A percentile compares a stretch with the other conserved stretches of the same genome.
Conservation (phyloP, 2,888 invertebrate species). For the Bugulina stolonifera region DNA sequence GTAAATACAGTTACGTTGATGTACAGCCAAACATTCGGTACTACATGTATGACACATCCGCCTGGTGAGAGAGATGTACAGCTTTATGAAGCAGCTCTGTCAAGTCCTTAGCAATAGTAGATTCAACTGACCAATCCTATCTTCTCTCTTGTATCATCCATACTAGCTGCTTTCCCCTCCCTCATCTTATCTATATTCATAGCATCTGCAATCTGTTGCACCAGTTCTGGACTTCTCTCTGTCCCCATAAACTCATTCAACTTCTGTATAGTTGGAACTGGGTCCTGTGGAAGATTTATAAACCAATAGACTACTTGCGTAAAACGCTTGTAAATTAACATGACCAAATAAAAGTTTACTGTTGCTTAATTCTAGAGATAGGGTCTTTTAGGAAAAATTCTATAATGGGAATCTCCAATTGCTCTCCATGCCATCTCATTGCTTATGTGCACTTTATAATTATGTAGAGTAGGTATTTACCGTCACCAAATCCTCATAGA, state of each 20-base stretch:
- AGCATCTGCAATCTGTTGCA: background rate
- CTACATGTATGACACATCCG: too few relatives aligned
- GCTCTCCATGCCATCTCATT: too few relatives aligned
- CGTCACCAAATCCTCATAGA: constrained; percentile 9
- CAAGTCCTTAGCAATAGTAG: background rate
- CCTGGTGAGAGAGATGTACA: too few relatives aligned
- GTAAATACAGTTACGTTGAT: too few relatives aligned
- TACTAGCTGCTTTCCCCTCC: background rate
- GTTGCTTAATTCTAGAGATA: too few relatives aligned
- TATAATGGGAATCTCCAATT: too few relatives aligned
- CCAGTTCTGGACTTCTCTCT: background rate
- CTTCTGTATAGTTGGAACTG: background rate
- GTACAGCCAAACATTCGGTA: too few relatives aligned
- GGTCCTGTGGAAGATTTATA: background rate
- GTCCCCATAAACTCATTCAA: constrained; percentile 10
- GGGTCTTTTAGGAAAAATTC: too few relatives aligned
- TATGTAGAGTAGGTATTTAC: too few relatives aligned
- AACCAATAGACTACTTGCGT: too few relatives aligned
- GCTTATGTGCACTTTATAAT: too few relatives aligned
- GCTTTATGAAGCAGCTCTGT: background rate
- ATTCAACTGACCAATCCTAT: background rate
- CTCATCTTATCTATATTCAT: constrained; percentile 12
- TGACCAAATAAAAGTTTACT: background rate
- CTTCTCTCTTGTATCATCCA: background rate
- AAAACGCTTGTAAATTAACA: too few relatives aligned